Evolutionary conservation across 2,113 vertebrate species (phyloP).

Genomic region (Elanus axillaris): DNA sequence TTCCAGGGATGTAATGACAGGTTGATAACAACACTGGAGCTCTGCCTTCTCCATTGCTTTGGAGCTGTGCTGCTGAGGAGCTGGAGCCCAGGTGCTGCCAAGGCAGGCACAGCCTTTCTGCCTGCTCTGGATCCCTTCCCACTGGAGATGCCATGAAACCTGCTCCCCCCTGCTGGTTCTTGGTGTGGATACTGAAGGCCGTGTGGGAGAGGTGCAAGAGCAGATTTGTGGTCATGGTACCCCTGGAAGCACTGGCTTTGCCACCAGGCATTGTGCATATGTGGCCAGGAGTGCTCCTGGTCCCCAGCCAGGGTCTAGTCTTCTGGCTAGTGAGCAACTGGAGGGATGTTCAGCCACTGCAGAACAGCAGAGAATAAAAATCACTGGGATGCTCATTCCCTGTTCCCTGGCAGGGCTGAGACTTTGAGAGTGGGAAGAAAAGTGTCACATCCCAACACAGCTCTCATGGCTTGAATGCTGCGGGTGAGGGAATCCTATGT

Average conservation of each 20-base stretch:
- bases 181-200: not conserved
- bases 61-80: not conserved
- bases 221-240: not conserved
- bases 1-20: constrained; percentile 1
- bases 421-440: not conserved
- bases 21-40: not conserved
- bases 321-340: not conserved
- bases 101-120: not conserved
- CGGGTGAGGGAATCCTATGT: not conserved
- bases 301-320: not conserved
- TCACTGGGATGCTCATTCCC: not conserved
- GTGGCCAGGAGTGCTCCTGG: not conserved
- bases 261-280: not conserved
- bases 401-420: not conserved
- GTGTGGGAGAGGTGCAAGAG: not conserved
- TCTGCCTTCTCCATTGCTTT: not conserved
- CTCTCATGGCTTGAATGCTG: not conserved
- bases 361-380: not conserved
- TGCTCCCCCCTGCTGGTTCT: not conserved
- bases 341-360: not conserved
- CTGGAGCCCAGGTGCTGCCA: not conserved
- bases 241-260: not conserved
- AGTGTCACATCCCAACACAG: not conserved
- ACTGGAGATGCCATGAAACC: not conserved
- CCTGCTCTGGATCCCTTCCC: not conserved